phyloP scores from a whole-genome alignment of 2,113 vertebrate species.

The Vireo altiloquus region DNA sequence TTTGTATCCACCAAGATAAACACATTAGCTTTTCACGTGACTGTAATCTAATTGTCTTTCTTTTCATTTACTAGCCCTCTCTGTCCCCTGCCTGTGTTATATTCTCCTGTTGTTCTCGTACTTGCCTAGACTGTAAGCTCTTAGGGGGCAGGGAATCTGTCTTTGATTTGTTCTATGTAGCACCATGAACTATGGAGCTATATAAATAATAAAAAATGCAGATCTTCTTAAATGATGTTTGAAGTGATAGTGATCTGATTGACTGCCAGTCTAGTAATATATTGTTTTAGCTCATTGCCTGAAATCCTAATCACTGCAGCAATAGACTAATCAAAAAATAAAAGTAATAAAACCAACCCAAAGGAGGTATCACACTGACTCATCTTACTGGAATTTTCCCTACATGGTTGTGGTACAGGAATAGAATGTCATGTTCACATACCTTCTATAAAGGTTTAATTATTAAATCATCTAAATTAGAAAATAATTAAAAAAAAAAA shows the following conservation, averaged over 20 bases:
- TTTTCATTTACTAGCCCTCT: constrained; percentile 13
- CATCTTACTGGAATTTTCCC: not conserved
- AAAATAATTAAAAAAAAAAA: not conserved
- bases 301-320: not conserved
- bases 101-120: constrained; percentile 54
- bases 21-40: constrained; percentile 21
- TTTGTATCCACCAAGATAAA: constrained; percentile 1
- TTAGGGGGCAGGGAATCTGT: constrained; percentile 59
- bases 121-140: constrained; percentile 68
- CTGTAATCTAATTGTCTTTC: constrained; percentile 34
- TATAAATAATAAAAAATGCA: constrained; percentile 64
- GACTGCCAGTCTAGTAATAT: constrained; percentile 6
- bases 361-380: not conserved
- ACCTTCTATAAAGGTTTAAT: not conserved
- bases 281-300: not conserved
- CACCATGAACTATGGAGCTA: constrained; percentile 62
- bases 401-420: accelerated
- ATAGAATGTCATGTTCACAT: not conserved
- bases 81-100: constrained; percentile 46
- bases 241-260: constrained; percentile 55
- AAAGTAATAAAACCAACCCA: not conserved
- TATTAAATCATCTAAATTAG: not conserved
- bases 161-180: constrained; percentile 56
- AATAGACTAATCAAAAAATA: not conserved
- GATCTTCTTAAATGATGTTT: constrained; percentile 52